Evolutionary conservation across 2,797 vertebrate species (phyloP).

Genomic region (Hydrolagus colliei): DNA sequence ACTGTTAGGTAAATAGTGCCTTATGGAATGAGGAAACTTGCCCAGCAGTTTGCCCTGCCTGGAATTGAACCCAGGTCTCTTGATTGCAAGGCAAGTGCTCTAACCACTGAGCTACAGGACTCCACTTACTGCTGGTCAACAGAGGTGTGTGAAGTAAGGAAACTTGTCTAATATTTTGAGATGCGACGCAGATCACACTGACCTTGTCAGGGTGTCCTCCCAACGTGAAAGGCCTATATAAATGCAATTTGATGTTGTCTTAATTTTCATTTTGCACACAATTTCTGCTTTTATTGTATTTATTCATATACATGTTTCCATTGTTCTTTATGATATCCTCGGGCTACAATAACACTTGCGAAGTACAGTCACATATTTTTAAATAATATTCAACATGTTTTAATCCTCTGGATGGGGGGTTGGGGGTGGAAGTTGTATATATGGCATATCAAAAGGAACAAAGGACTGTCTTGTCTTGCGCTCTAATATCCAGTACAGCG

Average conservation of each 20-base stretch:
- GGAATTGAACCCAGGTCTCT: no score
- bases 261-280: neutral
- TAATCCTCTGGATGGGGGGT: neutral
- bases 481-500: neutral
- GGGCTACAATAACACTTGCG: neutral
- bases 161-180: neutral
- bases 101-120: no score
- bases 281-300: constrained; percentile 8
- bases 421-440: neutral
- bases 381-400: neutral
- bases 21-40: no score
- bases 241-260: neutral
- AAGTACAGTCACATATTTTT: constrained; percentile 2
- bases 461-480: neutral
- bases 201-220: neutral
- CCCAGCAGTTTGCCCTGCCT: no score
- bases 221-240: no score
- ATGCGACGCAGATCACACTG: neutral
- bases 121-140: no score
- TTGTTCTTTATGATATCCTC: neutral
- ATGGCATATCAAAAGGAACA: neutral
- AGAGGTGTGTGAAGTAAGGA: no score
- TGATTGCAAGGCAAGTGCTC: no score
- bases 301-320: constrained; percentile 5
- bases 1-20: no score